These are phyloP conservation scores for Drosophila prosaltans DNA, from an alignment of 1,140 invertebrate genomes.

Conservation along the genomic window DNA sequence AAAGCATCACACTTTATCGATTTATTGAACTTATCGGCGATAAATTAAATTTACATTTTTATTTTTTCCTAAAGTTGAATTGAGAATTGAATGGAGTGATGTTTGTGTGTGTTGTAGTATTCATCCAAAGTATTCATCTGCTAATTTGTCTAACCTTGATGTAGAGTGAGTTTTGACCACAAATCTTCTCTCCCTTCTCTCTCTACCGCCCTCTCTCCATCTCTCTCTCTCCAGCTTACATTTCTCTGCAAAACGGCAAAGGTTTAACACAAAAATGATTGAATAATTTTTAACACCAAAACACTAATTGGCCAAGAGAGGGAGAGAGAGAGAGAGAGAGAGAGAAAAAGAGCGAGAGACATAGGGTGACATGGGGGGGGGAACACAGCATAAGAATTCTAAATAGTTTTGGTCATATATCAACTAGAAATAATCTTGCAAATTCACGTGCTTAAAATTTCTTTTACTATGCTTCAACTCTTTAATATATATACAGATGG, in stretches of 20 bases:
- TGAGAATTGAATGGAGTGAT: background rate
- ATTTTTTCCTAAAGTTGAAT: background rate
- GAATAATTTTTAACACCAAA: constrained; percentile 70
- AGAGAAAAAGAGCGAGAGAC: no score
- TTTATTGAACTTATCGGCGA: no score
- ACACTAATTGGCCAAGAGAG: constrained; percentile 60
- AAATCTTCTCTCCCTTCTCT: constrained; percentile 8
- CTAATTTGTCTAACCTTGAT: constrained; percentile 77
- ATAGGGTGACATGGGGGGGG: no score
- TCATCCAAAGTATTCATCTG: constrained; percentile 10
- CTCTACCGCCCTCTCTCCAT: constrained; percentile 19
- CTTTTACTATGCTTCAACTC: background rate
- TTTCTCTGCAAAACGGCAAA: constrained; percentile 62
- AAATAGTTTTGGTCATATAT: no score
- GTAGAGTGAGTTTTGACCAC: constrained; percentile 38
- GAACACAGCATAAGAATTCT: no score
- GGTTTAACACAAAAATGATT: constrained; percentile 58
- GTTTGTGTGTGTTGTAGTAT: background rate
- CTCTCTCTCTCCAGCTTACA: constrained; percentile 27
- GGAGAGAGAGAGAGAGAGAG: constrained; percentile 12
- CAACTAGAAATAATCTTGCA: background rate
- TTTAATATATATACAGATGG: background rate
- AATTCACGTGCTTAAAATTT: background rate
- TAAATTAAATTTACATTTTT: background rate
- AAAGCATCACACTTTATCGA: no score